A percentile compares a stretch with the other conserved stretches of the same genome.
These are phyloP conservation scores for Poeciliopsis retropinna DNA, from an alignment of 2,113 vertebrate species.

Conservation along the genomic window DNA sequence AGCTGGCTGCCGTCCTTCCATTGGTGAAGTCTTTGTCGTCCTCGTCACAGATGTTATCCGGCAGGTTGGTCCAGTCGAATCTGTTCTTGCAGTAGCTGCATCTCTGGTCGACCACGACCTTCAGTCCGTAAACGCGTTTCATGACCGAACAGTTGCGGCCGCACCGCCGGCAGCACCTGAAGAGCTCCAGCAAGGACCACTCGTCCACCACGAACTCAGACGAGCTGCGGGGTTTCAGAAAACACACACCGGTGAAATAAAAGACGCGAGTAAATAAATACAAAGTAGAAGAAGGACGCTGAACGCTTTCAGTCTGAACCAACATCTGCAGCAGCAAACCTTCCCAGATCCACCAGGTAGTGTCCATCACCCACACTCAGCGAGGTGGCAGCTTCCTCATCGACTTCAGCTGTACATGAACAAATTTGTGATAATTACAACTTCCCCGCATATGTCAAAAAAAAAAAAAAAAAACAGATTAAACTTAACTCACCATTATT, in stretches of 20 bases:
- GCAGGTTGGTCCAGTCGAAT: conserved; percentile 46
- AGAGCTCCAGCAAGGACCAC: conserved; percentile 46
- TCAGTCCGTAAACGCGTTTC: conserved; percentile 28
- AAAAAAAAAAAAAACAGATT: neutral
- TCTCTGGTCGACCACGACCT: conserved; percentile 24
- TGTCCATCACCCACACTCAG: conserved; percentile 46
- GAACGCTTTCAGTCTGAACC: neutral
- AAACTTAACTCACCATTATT: conserved; percentile 5
- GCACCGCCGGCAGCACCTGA: conserved; percentile 21
- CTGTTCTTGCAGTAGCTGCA: conserved; percentile 26
- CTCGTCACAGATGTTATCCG: neutral
- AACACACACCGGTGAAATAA: neutral
- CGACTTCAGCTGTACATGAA: conserved; percentile 15
- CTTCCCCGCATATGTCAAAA: neutral
- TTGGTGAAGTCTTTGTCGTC: neutral
- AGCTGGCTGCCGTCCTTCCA: neutral
- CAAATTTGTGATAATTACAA: neutral
- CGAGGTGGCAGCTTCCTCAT: conserved; percentile 28
- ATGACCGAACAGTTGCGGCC: conserved; percentile 13
- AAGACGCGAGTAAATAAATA: neutral
- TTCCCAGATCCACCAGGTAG: conserved; percentile 53
- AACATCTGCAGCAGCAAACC: conserved; percentile 10
- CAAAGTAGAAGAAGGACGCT: too few species aligned
- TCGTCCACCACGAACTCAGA: conserved; percentile 45
- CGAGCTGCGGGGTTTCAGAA: conserved; percentile 18